phyloP scores from a whole-genome alignment of 1,140 invertebrate genomes.

The Drosophila busckii region DNA sequence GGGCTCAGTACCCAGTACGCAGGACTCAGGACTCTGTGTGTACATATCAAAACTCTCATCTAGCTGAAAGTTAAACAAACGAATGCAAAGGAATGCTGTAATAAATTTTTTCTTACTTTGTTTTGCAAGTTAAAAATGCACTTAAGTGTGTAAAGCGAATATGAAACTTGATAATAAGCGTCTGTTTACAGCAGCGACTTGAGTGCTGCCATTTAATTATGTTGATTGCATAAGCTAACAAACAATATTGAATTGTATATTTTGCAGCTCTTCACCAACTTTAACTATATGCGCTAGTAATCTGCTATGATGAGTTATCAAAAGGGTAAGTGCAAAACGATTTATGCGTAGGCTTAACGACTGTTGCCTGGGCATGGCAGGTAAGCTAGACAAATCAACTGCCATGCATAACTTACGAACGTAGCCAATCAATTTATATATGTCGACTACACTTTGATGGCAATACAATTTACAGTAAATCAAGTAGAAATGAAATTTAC shows the following conservation, averaged over 20 bases:
- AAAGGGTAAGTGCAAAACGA: constrained; percentile 59
- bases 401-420: constrained; percentile 11
- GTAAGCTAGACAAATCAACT: constrained; percentile 39
- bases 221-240: constrained; percentile 29
- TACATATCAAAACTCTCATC: constrained; percentile 45
- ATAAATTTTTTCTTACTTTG: no score
- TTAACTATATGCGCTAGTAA: constrained; percentile 44
- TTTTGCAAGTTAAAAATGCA: no score
- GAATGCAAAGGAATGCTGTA: constrained; percentile 54
- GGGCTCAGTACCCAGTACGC: no score
- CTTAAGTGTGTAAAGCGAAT: no score
- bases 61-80: constrained; percentile 55
- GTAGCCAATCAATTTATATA: constrained; percentile 41
- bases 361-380: constrained; percentile 38
- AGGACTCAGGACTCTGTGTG: no score
- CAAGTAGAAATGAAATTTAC: constrained; percentile 61
- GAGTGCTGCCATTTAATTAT: constrained; percentile 23
- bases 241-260: no score
- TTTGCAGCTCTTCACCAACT: background rate
- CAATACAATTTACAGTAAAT: constrained; percentile 70
- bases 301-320: constrained; percentile 74
- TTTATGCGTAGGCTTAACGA: no score
- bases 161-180: no score
- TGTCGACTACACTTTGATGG: constrained; percentile 28
- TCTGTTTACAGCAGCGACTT: no score